A percentile compares a stretch with the other conserved stretches of the same genome.
Conservation (phyloP, 35 echinoderm and acorn worm species). For the Lytechinus pictus region DNA sequence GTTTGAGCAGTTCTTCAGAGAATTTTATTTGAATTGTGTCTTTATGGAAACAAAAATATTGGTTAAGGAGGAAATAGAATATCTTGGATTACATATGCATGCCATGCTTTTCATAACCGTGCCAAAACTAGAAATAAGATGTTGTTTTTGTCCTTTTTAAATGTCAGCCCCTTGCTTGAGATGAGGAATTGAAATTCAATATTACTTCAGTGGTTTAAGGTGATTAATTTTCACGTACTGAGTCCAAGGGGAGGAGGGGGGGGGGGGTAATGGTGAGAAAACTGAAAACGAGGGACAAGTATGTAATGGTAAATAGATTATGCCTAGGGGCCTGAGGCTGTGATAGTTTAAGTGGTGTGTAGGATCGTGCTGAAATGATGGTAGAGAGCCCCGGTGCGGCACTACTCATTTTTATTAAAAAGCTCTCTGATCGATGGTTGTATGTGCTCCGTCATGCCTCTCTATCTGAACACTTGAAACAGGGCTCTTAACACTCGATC, state of each 20-base stretch:
- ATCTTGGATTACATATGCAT: not conserved
- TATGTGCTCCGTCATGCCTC: not conserved
- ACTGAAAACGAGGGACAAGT: not conserved
- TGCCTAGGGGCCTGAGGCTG: not conserved
- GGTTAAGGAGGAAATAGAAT: not conserved
- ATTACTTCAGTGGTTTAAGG: slow-evolving; percentile 12
- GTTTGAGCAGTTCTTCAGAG: not conserved
- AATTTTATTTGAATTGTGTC: not conserved
- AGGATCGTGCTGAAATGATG: not conserved
- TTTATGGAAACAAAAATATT: not conserved
- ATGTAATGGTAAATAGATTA: not conserved
- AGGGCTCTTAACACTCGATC: not conserved
- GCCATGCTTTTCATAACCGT: not conserved
- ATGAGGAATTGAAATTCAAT: slow-evolving; percentile 5
- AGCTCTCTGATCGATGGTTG: not conserved
- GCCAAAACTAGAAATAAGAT: not conserved
- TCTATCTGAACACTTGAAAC: not conserved
- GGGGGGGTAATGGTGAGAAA: not conserved
- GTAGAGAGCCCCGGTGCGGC: not conserved
- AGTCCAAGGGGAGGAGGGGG: not conserved
- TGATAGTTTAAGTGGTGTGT: not conserved
- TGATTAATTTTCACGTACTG: not conserved
- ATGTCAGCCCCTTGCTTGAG: not conserved
- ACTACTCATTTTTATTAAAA: slow-evolving; percentile 15
- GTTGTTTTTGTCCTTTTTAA: not conserved